Base-by-base conservation (phyloP, 2,888 invertebrate species). In the Emesis furor region DNA sequence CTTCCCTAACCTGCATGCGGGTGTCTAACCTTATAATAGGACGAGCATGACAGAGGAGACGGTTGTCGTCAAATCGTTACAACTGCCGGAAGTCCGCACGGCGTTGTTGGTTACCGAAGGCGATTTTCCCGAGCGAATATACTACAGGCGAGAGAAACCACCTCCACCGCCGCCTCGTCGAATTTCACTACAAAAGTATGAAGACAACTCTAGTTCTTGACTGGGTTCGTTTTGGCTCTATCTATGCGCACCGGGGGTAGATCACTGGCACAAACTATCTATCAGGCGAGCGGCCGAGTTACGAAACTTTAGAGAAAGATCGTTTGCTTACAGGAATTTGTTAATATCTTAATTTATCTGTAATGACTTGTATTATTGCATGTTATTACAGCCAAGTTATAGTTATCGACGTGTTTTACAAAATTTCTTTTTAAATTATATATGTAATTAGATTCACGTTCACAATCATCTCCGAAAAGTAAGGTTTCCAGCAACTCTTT, bases 81-180 rank as follows among this genome's bases (percentile, higher is more conserved):
- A 91, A 84, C 95, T 95, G 88, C 95, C 96, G 2, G 93, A 94
- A 83, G 96, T 95, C 78, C 90, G 95, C 71, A 94, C 93, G 55
- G 96, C 96, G 32, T 91, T 90, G 79, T 92, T 95, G 74, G 93
- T 95, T 67, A 93, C 92, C 24, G 91, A 89, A 72, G 39, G 32
- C 46, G 84, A 75, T 30, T 87, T 37, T 37, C 76, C 73, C 39
- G 88, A 88, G 82, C 84, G 82, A 82, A 83, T 91, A 78, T 93
- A 91, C 93, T 92, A 90, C 91, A 85, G 87, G 82, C 88, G 94
- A 83, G 92, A 92, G 87, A 91, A 90, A 86, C 93, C 95, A 67
- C 95, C 95, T 77, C 93, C 94, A 86, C 96, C 96, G 90, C 96
- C 96, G 88, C 96, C 96, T 82, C 84, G 96, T 32, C 92, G 95